A percentile compares a stretch with the other conserved stretches of the same genome.
Evolutionary conservation across 2,113 vertebrate species (phyloP).

Genomic region (Microcebus murinus): DNA sequence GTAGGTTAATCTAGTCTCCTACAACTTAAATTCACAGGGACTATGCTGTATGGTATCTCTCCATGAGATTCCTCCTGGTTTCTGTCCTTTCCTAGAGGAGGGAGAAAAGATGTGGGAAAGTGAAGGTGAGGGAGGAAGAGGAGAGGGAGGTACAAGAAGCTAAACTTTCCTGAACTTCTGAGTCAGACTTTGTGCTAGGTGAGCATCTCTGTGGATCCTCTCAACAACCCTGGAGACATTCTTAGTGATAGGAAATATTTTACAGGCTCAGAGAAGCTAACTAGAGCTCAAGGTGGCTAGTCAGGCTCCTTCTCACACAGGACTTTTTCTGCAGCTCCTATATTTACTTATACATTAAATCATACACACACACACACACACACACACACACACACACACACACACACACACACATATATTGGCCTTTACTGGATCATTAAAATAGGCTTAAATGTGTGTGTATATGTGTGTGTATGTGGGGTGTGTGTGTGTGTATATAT

Average conservation of each 20-base stretch:
- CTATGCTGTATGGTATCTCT: background rate
- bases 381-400: accelerated
- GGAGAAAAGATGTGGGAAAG: background rate
- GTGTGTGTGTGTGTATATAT: background rate
- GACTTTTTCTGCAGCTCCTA: background rate
- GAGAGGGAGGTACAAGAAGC: background rate
- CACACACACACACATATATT: no score
- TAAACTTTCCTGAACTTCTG: background rate
- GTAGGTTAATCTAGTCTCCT: background rate
- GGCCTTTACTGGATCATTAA: no score
- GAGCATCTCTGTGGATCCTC: background rate
- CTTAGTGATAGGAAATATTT: background rate
- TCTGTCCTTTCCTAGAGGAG: background rate
- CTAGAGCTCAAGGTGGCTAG: background rate
- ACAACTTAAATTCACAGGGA: background rate
- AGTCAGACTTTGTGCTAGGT: background rate
- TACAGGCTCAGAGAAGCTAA: background rate
- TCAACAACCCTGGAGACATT: background rate
- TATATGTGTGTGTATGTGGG: no score
- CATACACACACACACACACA: no score
- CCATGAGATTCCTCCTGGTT: background rate
- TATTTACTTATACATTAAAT: background rate
- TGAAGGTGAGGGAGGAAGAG: background rate
- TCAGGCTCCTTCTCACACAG: background rate
- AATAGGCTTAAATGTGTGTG: no score